Evolutionary conservation across 2,113 vertebrate genomes (phyloP).

Genomic region (Hydrochoerus hydrochaeris): DNA sequence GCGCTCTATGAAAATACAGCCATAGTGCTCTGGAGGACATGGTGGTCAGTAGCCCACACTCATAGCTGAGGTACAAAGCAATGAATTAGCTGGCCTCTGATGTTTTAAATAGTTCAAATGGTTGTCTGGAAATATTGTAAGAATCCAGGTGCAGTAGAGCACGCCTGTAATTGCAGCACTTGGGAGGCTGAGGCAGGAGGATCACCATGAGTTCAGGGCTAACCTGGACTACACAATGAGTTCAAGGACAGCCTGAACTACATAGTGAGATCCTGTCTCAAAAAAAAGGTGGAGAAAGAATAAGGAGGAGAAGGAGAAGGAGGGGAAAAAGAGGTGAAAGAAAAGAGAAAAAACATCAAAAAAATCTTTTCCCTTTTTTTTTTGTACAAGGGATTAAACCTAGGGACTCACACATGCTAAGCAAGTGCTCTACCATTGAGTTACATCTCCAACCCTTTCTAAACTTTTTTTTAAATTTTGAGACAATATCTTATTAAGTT

Average conservation of each 20-base stretch:
- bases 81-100: background rate
- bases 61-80: too few relatives aligned
- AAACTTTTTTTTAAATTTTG: background rate
- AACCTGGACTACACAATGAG: background rate
- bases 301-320: background rate
- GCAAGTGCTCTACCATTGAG: background rate
- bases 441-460: background rate
- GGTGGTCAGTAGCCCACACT: background rate
- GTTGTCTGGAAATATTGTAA: background rate
- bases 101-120: background rate
- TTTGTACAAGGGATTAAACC: background rate
- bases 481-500: background rate
- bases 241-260: background rate
- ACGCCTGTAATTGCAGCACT: background rate
- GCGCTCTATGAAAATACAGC: background rate
- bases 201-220: background rate
- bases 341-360: background rate
- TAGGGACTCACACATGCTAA: background rate
- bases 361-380: background rate
- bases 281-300: background rate
- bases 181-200: background rate
- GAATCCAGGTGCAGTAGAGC: background rate
- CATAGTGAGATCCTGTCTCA: background rate
- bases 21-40: too few relatives aligned
- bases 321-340: too few relatives aligned